Base-by-base conservation (phyloP, 2,888 invertebrate genomes). In the Apamea epomidion region DNA sequence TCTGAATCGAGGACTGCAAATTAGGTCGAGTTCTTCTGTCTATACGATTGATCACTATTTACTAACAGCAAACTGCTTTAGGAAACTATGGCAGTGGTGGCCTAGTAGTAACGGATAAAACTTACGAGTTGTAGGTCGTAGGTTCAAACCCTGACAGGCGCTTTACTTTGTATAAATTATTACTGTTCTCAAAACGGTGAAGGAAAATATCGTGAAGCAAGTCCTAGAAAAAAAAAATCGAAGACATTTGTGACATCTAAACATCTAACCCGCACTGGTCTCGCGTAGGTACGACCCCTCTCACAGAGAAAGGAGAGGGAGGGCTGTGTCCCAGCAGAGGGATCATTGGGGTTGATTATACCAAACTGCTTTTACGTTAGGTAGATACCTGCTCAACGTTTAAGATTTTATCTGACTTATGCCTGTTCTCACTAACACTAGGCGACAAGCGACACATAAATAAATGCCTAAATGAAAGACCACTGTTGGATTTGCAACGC, bases 11-110 rank as follows among this genome's bases (percentile, higher is more conserved):
- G 83, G 12, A 37, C 83, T 69, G 69, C 18, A 48, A 83, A 64
- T 64, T 58, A 48, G 83, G 77, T 83, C 37, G 54, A 76, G 81
- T 69, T 81, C 76, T 76, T 48, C 48, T 68, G 45, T 76, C 60
- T 32, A 6, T 32, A 8, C 32, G 65, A 80, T 76, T 54, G 51
- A 76, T 58, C 29, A 21, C 60, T 81, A 42, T 81, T 76, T 76
- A 81, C 21, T 21, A 32, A 42, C 42, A 45, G 14, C 0, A 16
- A 48, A 29, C 42, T 45, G 51, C 45, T 48, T 64, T 32, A 37
- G 21, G 5, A 37, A 65, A 32, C 37, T 10, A 10, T 65, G 25
- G 37, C 32, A 32, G 4, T 21, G 10, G 21, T 21, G 32, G 10
- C 32, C 10, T 12, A 37, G 5, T 25, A 25, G 37, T 37, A 32